These are phyloP conservation scores for Polyommatus iphigenia DNA, from an alignment of 2,888 invertebrate genomes.

Conservation along the genomic window DNA sequence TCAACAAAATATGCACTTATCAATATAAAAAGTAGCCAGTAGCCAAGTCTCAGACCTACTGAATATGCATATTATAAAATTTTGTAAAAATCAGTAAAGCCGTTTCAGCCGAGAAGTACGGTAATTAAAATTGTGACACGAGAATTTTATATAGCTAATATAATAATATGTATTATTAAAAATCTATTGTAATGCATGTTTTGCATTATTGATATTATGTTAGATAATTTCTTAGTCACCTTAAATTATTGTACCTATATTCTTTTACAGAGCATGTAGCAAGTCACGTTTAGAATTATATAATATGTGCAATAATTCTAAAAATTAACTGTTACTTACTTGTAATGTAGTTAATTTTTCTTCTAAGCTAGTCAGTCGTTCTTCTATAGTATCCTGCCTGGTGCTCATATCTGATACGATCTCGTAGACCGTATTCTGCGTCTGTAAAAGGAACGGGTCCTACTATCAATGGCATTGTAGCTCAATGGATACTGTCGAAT, in stretches of 20 bases:
- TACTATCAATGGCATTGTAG: conserved; percentile 78
- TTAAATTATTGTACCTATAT: no score
- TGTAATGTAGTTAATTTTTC: conserved; percentile 93
- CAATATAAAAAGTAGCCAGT: no score
- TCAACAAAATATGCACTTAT: no score
- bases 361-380: conserved; percentile 95
- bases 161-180: no score
- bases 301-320: neutral
- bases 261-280: neutral
- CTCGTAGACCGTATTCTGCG: conserved; percentile 98
- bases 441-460: conserved; percentile 86
- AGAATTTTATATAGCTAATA: no score
- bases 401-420: conserved; percentile 98
- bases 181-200: no score
- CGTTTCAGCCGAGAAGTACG: no score
- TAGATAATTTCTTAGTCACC: neutral
- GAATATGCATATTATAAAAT: no score
- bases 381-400: conserved; percentile 95
- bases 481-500: conserved; percentile 62
- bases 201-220: no score
- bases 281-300: neutral
- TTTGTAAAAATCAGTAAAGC: no score
- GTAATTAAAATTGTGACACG: no score
- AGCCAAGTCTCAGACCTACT: no score
- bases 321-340: conserved; percentile 58